These are phyloP conservation scores for Argopecten irradians DNA, from an alignment of 1,140 invertebrate species.

Conservation along the genomic window DNA sequence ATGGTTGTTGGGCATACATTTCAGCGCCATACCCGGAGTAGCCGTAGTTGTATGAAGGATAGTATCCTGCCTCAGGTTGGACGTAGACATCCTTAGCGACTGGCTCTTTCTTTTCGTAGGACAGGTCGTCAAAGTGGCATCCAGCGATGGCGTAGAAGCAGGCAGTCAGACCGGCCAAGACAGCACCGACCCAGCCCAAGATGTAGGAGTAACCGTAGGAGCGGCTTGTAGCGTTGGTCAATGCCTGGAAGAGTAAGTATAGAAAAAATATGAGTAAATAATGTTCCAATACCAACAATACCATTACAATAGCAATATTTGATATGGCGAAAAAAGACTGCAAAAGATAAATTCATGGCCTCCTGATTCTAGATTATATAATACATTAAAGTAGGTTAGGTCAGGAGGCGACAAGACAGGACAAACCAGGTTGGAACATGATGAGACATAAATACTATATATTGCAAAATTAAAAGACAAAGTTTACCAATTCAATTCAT, in stretches of 20 bases:
- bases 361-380: too few species aligned
- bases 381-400: too few species aligned
- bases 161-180: conserved; percentile 66
- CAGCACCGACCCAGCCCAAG: conserved; percentile 72
- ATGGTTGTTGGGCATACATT: neutral
- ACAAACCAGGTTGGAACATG: too few species aligned
- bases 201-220: conserved; percentile 71
- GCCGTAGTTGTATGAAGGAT: conserved; percentile 49
- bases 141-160: conserved; percentile 71
- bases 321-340: neutral
- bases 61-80: conserved; percentile 31
- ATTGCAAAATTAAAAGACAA: too few species aligned
- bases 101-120: conserved; percentile 63
- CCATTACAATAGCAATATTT: neutral
- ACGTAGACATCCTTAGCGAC: conserved; percentile 54
- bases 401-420: too few species aligned
- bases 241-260: conserved; percentile 54
- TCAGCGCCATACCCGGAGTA: conserved; percentile 51
- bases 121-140: conserved; percentile 66
- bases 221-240: conserved; percentile 57
- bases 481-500: too few species aligned
- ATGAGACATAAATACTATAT: too few species aligned
- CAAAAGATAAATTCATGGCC: neutral
- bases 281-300: conserved; percentile 24
- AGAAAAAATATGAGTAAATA: neutral